Conservation (phyloP, 2,113 vertebrate genomes). For the Bos javanicus region DNA sequence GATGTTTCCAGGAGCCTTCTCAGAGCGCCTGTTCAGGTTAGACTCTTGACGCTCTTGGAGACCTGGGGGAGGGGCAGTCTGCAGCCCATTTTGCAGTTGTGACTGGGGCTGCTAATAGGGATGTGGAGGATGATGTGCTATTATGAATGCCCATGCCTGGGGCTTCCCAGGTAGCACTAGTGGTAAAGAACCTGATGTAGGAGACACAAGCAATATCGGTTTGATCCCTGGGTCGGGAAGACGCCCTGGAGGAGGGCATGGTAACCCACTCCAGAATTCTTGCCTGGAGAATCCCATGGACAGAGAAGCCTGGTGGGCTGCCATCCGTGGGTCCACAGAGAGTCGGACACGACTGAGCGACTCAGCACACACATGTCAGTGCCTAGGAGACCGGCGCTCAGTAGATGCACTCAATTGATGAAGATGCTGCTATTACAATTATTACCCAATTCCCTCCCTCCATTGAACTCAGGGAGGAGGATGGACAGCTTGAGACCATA, state of each 20-base stretch:
- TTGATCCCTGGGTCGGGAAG: neutral
- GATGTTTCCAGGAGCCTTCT: neutral
- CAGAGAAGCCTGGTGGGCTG: neutral
- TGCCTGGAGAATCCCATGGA: neutral
- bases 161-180: neutral
- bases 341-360: neutral
- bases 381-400: neutral
- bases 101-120: too few relatives aligned
- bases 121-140: neutral
- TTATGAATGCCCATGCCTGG: neutral
- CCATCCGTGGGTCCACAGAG: accelerated
- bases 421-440: neutral
- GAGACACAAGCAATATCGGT: neutral
- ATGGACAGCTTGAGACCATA: neutral
- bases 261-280: neutral
- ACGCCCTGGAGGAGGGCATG: neutral
- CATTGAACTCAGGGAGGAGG: neutral
- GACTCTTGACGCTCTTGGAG: neutral
- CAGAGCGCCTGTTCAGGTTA: too few relatives aligned
- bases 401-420: neutral
- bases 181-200: neutral
- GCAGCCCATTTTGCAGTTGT: neutral
- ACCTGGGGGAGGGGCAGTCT: too few relatives aligned
- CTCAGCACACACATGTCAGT: neutral
- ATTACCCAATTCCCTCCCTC: neutral